phyloP scores from a whole-genome alignment of 2,888 invertebrate species.

The Phyllotreta cruciferae region DNA sequence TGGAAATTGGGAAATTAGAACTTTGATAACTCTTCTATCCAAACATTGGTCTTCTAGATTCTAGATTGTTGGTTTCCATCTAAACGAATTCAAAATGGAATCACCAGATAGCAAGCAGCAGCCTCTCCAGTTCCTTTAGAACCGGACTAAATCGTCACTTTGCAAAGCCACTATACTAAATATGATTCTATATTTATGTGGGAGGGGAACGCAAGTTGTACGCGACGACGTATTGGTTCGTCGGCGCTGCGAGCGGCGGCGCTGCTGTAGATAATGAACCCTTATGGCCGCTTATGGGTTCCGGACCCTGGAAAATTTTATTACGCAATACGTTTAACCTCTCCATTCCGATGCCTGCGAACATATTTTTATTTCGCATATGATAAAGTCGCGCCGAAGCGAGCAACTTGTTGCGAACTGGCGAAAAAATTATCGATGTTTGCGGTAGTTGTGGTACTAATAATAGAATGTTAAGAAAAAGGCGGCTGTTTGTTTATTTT shows the following conservation, averaged over 20 bases:
- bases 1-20: too few relatives aligned
- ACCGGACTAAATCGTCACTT: conserved; percentile 14
- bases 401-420: conserved; percentile 18
- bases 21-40: too few relatives aligned
- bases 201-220: conserved; percentile 28
- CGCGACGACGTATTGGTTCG: conserved; percentile 24
- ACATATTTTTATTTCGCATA: conserved; percentile 21
- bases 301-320: conserved; percentile 20
- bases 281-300: conserved; percentile 21
- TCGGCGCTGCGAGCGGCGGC: conserved; percentile 24
- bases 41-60: neutral
- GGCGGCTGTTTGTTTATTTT: too few relatives aligned
- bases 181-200: conserved; percentile 52
- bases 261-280: conserved; percentile 38
- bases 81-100: neutral
- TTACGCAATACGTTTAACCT: conserved; percentile 19
- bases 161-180: conserved; percentile 36
- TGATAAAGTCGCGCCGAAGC: neutral
- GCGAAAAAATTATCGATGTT: too few relatives aligned
- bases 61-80: neutral
- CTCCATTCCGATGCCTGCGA: conserved; percentile 15
- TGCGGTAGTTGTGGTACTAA: too few relatives aligned
- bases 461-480: too few relatives aligned
- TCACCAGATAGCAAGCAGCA: neutral
- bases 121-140: neutral